Conservation (phyloP, 2,888 invertebrate genomes). For the Acleris sparsana region DNA sequence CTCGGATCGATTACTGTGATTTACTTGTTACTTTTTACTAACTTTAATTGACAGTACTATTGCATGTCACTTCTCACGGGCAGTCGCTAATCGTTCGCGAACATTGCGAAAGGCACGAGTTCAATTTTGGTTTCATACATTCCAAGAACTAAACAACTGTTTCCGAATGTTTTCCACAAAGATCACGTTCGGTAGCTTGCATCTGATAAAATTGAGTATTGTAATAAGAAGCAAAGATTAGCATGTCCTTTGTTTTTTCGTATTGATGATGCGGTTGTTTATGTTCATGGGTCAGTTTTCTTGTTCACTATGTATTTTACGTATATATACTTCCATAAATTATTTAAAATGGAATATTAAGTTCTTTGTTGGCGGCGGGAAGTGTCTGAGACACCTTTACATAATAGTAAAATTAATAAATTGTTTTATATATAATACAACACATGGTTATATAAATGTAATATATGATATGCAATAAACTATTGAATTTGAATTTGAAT, state of each 20-base stretch:
- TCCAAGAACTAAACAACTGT: slow-evolving; percentile 24
- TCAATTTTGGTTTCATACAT: slow-evolving; percentile 27
- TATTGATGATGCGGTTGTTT: slow-evolving; percentile 18
- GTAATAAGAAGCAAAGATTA: slow-evolving; percentile 19
- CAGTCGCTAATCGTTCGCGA: slow-evolving; percentile 9
- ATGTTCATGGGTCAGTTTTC: slow-evolving; percentile 11
- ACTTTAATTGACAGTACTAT: slow-evolving; percentile 22
- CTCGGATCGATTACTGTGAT: slow-evolving; percentile 24
- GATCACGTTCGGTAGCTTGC: slow-evolving; percentile 29
- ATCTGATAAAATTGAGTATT: slow-evolving; percentile 29
- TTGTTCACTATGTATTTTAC: slow-evolving; percentile 16
- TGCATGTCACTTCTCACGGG: slow-evolving; percentile 26
- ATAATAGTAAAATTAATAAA: slow-evolving; percentile 12
- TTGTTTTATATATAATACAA: no score
- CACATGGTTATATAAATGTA: no score
- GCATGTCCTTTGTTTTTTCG: slow-evolving; percentile 25
- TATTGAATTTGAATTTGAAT: no score
- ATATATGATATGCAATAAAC: no score
- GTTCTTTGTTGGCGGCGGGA: slow-evolving; percentile 21
- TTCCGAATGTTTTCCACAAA: slow-evolving; percentile 20
- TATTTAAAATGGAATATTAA: slow-evolving; percentile 26
- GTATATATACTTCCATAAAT: slow-evolving; percentile 30
- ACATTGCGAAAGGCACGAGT: slow-evolving; percentile 28
- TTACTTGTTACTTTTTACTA: slow-evolving; percentile 25
- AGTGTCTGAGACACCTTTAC: slow-evolving; percentile 4